Conservation (phyloP, 2,888 invertebrate species). For the Andrena minutula region DNA sequence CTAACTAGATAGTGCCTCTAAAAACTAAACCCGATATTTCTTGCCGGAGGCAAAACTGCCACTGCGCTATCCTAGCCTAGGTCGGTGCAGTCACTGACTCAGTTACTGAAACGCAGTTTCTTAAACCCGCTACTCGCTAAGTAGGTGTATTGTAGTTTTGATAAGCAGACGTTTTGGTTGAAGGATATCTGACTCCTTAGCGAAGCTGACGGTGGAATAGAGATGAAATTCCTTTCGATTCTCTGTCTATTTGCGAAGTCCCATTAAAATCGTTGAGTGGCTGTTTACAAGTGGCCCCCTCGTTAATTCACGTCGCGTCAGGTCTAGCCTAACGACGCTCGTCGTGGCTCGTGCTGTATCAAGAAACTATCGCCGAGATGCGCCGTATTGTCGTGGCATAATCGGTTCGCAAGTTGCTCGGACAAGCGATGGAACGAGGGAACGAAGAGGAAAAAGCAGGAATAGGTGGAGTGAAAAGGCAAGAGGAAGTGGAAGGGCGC, state of each 20-base stretch:
- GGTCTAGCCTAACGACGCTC: not conserved
- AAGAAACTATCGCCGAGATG: not conserved
- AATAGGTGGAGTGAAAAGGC: slow-evolving; percentile 24
- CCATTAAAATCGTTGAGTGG: not conserved
- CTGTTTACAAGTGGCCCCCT: not conserved
- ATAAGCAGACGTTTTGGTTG: no score
- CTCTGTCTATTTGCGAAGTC: not conserved
- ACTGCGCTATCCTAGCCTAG: no score
- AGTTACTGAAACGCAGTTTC: no score
- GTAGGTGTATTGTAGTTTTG: no score
- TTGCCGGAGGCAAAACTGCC: no score
- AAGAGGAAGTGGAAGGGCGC: slow-evolving; percentile 31
- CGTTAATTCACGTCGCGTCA: not conserved
- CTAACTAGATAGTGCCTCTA: no score
- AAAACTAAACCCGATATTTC: no score
- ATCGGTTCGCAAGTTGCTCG: not conserved
- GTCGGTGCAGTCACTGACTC: no score
- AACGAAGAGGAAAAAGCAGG: slow-evolving; percentile 21
- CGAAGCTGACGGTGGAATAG: no score
- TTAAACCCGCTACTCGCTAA: no score
- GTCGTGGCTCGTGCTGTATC: not conserved
- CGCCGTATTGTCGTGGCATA: not conserved
- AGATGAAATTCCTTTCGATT: not conserved
- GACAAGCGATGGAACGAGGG: slow-evolving; percentile 4
- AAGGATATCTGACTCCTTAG: no score